Evolutionary conservation across 2,113 vertebrate species (phyloP), one percentile per base, ranked within the genome.

Genomic region (Gallinago jamesoni): DNA sequence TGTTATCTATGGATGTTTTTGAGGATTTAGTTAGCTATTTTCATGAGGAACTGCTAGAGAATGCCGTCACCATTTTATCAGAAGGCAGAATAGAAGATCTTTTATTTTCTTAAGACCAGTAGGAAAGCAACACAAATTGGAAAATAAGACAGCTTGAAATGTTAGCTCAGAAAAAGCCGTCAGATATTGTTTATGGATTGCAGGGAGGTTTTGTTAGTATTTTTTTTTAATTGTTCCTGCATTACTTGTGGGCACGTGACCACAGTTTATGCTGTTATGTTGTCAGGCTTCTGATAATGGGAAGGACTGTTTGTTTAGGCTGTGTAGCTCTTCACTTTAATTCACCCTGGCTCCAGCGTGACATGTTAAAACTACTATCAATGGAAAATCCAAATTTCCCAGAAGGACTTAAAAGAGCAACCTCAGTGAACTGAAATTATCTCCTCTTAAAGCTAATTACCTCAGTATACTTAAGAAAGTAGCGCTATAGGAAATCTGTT

Each of bases 241-340:
- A 91, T 93, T 97, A 94, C 94, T 96, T 94, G 86, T 87, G 95
- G 80, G 31, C 98, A 98, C 96, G 95, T 98, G 97, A 98, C 96
- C 95, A 95, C 97, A 97, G 98, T 98, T 98, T 98, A 98, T 98
- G 98, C 97, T 98, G 99, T 99, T 99, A 99, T 98, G 97, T 98
- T 98, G 98, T 98, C 98, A 98, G 97, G 66, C 97, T 96, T 97
- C 97, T 98, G 98, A 98, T 98, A 98, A 98, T 98, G 98, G 96
- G 96, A 97, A 98, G 95, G 98, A 97, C 98, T 98, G 98, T 98
- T 99, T 99, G 98, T 99, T 99, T 99, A 99, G 99, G 99, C 99
- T 99, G 96, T 98, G 97, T 97, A 98, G 97, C 97, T 98, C 97
- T 97, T 98, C 98, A 97, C 97, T 98, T 98, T 99, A 99, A 99